Evolutionary conservation across 2,113 vertebrate species (phyloP).

Genomic region (Pandion haliaetus): DNA sequence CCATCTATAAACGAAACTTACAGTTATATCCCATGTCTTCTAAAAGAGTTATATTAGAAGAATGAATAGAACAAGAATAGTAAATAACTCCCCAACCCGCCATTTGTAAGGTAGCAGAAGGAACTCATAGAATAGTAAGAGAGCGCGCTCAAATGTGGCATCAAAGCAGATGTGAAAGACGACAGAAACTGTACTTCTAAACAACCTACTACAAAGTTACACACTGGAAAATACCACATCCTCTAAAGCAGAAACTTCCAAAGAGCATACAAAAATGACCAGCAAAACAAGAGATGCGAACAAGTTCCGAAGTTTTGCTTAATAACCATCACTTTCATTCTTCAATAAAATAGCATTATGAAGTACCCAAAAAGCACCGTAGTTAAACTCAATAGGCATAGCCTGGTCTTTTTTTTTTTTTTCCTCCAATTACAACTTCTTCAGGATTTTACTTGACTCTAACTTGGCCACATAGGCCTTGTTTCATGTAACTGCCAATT

Average conservation of each 20-base stretch:
- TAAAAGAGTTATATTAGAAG: not conserved
- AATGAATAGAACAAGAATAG: not conserved
- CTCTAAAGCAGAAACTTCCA: not conserved
- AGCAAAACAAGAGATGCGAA: not conserved
- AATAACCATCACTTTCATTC: not conserved
- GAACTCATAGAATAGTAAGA: constrained; percentile 38
- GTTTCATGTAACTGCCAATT: not conserved
- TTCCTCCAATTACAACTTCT: not conserved
- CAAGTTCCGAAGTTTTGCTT: not conserved
- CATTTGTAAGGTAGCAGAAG: constrained; percentile 10
- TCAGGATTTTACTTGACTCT: not conserved
- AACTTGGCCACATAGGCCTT: not conserved
- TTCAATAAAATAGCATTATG: not conserved
- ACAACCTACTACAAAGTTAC: not conserved
- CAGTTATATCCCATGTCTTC: constrained; percentile 19
- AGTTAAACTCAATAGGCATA: not conserved
- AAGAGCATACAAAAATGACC: not conserved
- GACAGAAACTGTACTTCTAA: constrained; percentile 16
- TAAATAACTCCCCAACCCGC: not conserved
- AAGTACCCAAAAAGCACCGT: not conserved
- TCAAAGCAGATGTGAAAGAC: constrained; percentile 34
- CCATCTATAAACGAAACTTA: constrained; percentile 81
- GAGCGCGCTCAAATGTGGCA: constrained; percentile 15
- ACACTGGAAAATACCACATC: not conserved
- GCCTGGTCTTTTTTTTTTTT: not conserved